Evolutionary conservation across 1,140 invertebrate species (phyloP).

Genomic region (Varroa destructor): DNA sequence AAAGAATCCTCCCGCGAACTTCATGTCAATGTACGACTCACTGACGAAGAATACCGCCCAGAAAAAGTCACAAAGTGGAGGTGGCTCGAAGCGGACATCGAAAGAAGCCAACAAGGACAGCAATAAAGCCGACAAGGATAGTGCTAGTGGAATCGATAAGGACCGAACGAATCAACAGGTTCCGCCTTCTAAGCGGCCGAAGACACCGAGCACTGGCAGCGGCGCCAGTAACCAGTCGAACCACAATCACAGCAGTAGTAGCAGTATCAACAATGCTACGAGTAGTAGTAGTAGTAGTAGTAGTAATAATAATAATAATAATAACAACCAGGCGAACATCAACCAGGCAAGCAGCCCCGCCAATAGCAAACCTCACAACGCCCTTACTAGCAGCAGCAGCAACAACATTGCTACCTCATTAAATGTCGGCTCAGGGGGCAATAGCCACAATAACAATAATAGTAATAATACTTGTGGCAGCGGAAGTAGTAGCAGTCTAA

Average conservation of each 20-base stretch:
- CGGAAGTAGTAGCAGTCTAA: slow-evolving; percentile 10
- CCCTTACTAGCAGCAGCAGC: background rate
- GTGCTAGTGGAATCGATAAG: background rate
- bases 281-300: slow-evolving; percentile 29
- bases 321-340: slow-evolving; percentile 20
- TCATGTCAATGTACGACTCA: slow-evolving; percentile 25
- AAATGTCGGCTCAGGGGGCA: background rate
- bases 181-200: background rate
- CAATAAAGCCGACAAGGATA: background rate
- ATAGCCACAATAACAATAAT: background rate
- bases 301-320: slow-evolving; percentile 1
- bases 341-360: slow-evolving; percentile 28
- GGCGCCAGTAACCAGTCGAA: too few species aligned
- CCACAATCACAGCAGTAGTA: background rate
- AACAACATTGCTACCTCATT: background rate
- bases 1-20: slow-evolving; percentile 10
- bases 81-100: slow-evolving; percentile 8
- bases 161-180: background rate
- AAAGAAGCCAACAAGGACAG: background rate
- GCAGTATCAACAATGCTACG: slow-evolving; percentile 30
- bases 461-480: background rate
- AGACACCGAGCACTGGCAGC: slow-evolving; percentile 30
- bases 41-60: slow-evolving; percentile 15
- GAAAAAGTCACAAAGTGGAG: slow-evolving; percentile 15
- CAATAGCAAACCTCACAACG: slow-evolving; percentile 25